Evolutionary conservation across 2,113 vertebrate genomes (phyloP).

Genomic region (Meriones unguiculatus): DNA sequence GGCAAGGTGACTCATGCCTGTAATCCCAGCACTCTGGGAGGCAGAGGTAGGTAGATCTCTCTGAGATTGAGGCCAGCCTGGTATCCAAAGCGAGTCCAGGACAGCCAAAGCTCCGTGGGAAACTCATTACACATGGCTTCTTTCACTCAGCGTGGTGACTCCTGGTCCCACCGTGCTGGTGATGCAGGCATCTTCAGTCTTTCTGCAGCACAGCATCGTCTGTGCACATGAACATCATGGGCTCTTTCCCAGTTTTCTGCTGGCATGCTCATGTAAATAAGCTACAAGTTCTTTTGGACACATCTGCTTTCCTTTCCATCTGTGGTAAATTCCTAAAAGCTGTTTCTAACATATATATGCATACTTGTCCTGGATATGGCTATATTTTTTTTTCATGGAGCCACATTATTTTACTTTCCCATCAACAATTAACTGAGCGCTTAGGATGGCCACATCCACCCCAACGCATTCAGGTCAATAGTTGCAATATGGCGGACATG

Average conservation of each 20-base stretch:
- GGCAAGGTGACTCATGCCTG: too few relatives aligned
- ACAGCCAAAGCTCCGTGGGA: too few relatives aligned
- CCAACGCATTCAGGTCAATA: not conserved
- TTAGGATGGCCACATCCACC: not conserved
- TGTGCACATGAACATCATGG: not conserved
- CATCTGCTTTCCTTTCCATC: not conserved
- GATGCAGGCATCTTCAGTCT: rapidly evolving
- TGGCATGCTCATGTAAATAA: not conserved
- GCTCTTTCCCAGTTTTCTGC: not conserved
- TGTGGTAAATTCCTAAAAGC: not conserved
- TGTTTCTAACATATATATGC: not conserved
- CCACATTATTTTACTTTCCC: not conserved
- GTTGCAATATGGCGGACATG: not conserved
- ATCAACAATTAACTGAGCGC: not conserved
- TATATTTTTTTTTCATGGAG: not conserved
- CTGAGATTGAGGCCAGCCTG: too few relatives aligned
- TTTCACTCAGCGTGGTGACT: not conserved
- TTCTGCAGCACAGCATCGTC: not conserved
- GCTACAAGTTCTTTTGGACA: not conserved
- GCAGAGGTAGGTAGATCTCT: too few relatives aligned
- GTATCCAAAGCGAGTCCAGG: too few relatives aligned
- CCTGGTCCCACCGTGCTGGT: too few relatives aligned
- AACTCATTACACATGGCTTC: rapidly evolving
- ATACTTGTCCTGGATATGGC: not conserved
- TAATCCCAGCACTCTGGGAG: too few relatives aligned